Conservation (phyloP, 2,797 vertebrate genomes). For the Ptychobarbus kaznakovi region DNA sequence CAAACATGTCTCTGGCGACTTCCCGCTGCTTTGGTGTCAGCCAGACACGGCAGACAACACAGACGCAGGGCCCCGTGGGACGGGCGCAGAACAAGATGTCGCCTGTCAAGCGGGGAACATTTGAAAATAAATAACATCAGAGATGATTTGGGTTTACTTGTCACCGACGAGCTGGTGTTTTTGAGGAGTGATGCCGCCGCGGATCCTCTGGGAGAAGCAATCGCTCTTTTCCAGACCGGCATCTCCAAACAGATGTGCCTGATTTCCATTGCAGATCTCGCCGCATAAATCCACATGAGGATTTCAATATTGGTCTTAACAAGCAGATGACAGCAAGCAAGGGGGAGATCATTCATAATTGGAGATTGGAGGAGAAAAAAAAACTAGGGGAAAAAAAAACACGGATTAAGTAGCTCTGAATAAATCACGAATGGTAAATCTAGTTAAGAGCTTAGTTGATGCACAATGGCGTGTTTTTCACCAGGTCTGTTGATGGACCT, state of each 20-base stretch:
- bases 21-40: constrained; percentile 79
- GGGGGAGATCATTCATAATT: constrained; percentile 69
- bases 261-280: constrained; percentile 76
- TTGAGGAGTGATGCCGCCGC: constrained; percentile 79
- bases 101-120: constrained; percentile 82
- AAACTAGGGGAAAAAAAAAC: neutral
- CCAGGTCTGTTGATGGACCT: constrained; percentile 55
- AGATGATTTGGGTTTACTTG: constrained; percentile 86
- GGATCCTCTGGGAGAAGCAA: constrained; percentile 73
- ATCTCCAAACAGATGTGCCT: constrained; percentile 70
- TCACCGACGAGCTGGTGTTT: constrained; percentile 75
- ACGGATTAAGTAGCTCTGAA: constrained; percentile 49
- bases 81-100: constrained; percentile 82
- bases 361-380: constrained; percentile 32
- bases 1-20: constrained; percentile 79
- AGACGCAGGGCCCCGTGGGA: constrained; percentile 76
- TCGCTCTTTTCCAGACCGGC: constrained; percentile 68
- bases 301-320: constrained; percentile 72
- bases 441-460: constrained; percentile 53
- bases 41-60: constrained; percentile 76
- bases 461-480: constrained; percentile 37
- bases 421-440: constrained; percentile 46
- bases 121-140: constrained; percentile 88
- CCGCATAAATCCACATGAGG: constrained; percentile 69
- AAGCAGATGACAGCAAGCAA: constrained; percentile 65